Percentiles rank a stretch among this genome's conserved stretches.
These are phyloP conservation scores for Zapus hudsonius DNA, from an alignment of 2,113 vertebrate species.

Conservation along the genomic window DNA sequence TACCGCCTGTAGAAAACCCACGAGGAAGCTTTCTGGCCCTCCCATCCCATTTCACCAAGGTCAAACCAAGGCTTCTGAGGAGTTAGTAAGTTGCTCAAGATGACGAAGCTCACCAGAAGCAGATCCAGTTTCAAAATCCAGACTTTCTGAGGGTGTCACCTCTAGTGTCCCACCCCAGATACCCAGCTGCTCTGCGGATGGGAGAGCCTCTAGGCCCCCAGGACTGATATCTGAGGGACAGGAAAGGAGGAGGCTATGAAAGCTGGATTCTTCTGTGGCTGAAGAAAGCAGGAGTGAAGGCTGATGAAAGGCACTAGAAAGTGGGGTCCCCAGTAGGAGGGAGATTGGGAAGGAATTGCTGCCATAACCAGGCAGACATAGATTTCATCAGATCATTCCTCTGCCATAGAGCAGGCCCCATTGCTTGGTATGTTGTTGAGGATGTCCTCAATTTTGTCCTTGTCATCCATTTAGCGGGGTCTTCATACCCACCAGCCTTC, in stretches of 20 bases:
- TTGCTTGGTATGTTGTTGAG: neutral
- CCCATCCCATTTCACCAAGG: neutral
- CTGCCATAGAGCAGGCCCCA: neutral
- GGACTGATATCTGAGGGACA: accelerated
- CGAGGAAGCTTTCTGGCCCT: neutral
- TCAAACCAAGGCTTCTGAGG: neutral
- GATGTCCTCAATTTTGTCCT: neutral
- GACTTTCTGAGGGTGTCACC: neutral
- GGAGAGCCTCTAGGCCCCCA: neutral
- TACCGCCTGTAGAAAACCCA: neutral
- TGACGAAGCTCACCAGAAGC: neutral
- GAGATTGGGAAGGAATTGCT: too few species aligned
- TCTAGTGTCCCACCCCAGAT: accelerated
- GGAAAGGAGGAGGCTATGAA: neutral
- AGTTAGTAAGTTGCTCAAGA: neutral
- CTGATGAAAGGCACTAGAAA: neutral
- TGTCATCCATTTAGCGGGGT: neutral
- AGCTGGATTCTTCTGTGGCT: neutral
- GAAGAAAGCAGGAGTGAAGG: neutral
- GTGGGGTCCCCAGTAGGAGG: neutral
- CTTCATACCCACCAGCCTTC: neutral
- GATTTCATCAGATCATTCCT: neutral
- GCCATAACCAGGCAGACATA: neutral
- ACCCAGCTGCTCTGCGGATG: neutral
- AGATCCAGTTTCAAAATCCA: neutral